These are phyloP conservation scores for Arremon brunneinucha DNA, from an alignment of 2,797 vertebrate genomes.

Conservation along the genomic window DNA sequence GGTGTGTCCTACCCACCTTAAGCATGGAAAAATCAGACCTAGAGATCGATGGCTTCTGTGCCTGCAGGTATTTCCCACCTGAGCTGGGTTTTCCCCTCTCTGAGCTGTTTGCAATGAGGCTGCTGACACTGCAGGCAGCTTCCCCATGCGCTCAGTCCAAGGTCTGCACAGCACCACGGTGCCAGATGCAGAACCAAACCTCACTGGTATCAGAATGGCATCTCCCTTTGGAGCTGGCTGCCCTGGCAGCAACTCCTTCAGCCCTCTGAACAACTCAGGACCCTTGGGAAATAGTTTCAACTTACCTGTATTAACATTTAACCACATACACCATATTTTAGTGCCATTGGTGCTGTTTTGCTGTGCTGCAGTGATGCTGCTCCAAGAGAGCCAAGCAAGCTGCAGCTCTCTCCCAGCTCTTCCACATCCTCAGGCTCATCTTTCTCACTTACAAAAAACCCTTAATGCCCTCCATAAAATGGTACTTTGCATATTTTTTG, in stretches of 20 bases:
- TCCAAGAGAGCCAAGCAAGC: neutral
- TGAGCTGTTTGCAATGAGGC: neutral
- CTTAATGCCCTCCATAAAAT: neutral
- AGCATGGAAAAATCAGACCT: neutral
- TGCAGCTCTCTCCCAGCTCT: neutral
- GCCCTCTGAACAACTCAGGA: neutral
- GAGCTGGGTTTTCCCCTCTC: neutral
- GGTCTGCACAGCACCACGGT: neutral
- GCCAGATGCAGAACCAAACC: neutral
- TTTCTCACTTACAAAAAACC: neutral
- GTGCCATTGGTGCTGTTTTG: accelerated
- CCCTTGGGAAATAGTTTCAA: neutral
- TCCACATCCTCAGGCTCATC: neutral
- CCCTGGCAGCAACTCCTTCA: neutral
- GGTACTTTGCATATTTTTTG: neutral
- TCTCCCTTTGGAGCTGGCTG: neutral
- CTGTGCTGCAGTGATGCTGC: accelerated
- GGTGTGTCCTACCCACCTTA: neutral
- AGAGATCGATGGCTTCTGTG: neutral
- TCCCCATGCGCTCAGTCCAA: neutral
- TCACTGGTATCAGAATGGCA: neutral
- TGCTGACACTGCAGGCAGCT: neutral
- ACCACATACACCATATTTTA: neutral
- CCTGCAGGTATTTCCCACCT: neutral
- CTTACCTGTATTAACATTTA: neutral